A percentile compares a stretch with the other conserved stretches of the same genome.
phyloP scores from a whole-genome alignment of 2,888 invertebrate genomes.

The Lasioglossum oenotherae region DNA sequence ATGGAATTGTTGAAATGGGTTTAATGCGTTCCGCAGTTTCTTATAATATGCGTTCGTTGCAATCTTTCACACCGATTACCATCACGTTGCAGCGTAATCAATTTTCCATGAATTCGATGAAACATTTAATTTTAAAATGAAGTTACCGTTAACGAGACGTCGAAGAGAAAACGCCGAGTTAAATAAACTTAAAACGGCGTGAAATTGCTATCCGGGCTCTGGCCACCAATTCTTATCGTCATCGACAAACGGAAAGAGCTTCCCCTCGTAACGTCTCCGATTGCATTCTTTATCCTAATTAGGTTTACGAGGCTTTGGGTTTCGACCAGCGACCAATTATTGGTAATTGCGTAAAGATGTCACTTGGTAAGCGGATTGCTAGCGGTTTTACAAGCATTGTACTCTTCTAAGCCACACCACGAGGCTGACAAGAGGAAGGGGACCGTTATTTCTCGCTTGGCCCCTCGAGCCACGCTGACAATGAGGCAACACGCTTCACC shows the following conservation, averaged over 20 bases:
- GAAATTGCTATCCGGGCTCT: not conserved
- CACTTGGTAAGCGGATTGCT: conserved; percentile 83
- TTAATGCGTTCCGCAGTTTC: not conserved
- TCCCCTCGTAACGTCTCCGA: conserved; percentile 71
- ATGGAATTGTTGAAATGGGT: not conserved
- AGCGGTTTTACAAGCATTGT: conserved; percentile 80
- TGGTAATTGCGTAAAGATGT: conserved; percentile 84
- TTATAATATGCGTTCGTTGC: not conserved
- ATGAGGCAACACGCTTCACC: conserved; percentile 64
- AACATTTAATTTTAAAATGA: conserved; percentile 4
- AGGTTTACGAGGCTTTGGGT: conserved; percentile 78
- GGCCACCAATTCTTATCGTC: conserved; percentile 1
- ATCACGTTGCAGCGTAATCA: not conserved
- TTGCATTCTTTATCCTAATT: conserved; percentile 82
- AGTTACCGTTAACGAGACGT: not conserved
- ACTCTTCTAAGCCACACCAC: conserved; percentile 77
- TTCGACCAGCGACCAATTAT: conserved; percentile 81
- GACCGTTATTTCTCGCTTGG: conserved; percentile 62
- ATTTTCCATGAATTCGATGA: not conserved
- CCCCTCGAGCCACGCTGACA: conserved; percentile 62
- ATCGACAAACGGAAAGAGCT: conserved; percentile 30
- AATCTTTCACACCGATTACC: not conserved
- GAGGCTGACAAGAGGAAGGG: conserved; percentile 65
- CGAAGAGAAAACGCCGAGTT: not conserved
- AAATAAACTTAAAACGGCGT: not conserved